Percentiles rank a stretch among this genome's conserved stretches.
These are phyloP conservation scores for Mohoua ochrocephala DNA, from an alignment of 2,113 vertebrate genomes.

Conservation along the genomic window DNA sequence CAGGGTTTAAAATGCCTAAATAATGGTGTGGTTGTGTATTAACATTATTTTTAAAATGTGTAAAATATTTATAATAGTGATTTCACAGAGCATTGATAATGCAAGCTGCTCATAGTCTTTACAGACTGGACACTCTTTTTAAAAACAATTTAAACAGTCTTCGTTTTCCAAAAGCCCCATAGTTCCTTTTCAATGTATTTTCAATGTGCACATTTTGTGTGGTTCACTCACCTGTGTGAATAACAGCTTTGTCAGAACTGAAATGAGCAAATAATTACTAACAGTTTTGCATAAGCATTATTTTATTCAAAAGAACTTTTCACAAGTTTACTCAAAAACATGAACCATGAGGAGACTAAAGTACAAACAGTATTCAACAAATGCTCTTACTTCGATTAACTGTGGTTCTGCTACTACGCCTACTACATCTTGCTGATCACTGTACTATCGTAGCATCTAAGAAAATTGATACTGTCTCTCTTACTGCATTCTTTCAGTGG, in stretches of 20 bases:
- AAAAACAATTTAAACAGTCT: not conserved
- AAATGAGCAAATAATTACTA: not conserved
- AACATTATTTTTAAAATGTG: not conserved
- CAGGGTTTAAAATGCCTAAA: not conserved
- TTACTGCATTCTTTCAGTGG: not conserved
- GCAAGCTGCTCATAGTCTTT: not conserved
- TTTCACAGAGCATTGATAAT: not conserved
- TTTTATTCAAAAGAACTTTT: not conserved
- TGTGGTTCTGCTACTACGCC: not conserved
- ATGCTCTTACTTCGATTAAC: not conserved
- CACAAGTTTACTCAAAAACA: not conserved
- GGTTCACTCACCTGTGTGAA: not conserved
- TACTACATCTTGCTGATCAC: not conserved
- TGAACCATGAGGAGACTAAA: not conserved
- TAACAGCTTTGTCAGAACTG: not conserved
- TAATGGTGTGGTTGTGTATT: not conserved
- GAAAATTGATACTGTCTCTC: not conserved
- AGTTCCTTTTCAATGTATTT: not conserved
- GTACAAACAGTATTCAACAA: not conserved
- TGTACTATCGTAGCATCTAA: not conserved
- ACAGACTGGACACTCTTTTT: not conserved
- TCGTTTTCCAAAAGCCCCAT: not conserved
- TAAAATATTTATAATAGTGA: not conserved
- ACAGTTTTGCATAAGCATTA: not conserved
- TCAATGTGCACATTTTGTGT: not conserved